Conservation (phyloP, 2,113 vertebrate species). For the Hippolais icterina region DNA sequence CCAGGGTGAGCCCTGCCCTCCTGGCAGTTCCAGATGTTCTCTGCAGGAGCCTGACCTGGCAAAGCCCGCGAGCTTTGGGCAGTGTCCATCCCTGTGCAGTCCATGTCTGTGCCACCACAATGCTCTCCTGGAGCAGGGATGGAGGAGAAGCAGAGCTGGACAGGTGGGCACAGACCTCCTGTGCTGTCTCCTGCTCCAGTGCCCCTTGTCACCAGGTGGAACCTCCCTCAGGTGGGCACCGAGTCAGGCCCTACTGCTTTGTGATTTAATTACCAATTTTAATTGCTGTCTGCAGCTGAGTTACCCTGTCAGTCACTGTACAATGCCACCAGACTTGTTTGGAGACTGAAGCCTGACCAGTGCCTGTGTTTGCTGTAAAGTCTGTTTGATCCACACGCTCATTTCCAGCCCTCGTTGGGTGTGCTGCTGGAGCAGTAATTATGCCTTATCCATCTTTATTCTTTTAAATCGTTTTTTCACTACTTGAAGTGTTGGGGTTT, state of each 20-base stretch:
- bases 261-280: background rate
- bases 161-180: background rate
- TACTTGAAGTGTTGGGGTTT: background rate
- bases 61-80: background rate
- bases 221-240: background rate
- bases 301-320: background rate
- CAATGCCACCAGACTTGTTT: background rate
- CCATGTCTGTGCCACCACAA: background rate
- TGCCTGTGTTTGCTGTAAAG: background rate
- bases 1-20: background rate
- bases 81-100: background rate
- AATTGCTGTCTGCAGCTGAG: background rate
- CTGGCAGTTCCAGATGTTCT: background rate
- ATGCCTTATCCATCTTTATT: background rate
- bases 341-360: too few relatives aligned
- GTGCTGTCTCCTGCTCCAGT: too few relatives aligned
- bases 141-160: background rate
- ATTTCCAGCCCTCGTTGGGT: rapidly evolving
- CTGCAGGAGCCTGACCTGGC: background rate
- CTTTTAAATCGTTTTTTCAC: background rate
- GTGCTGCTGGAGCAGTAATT: background rate
- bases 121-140: background rate
- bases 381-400: rapidly evolving
- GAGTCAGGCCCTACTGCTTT: background rate
- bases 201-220: background rate